phyloP scores from a whole-genome alignment of 2,113 vertebrate genomes.

The Gallinago paraguaiae region DNA sequence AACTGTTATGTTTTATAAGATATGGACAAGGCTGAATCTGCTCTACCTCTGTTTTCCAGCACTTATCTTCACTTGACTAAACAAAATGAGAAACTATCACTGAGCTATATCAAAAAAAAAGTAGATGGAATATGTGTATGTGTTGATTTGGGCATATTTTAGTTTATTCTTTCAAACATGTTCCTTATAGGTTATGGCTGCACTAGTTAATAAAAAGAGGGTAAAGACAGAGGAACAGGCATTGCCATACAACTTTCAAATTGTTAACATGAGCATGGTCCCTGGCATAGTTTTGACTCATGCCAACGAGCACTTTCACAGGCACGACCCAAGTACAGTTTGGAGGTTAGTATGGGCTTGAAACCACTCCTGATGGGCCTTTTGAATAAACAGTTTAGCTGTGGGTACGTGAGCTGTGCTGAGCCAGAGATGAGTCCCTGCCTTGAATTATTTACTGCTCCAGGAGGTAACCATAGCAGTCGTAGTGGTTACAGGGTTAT shows the following conservation, averaged over 20 bases:
- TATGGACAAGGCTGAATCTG: not conserved
- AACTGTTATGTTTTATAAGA: not conserved
- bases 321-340: not conserved
- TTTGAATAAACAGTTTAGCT: not conserved
- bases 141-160: not conserved
- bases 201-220: not conserved
- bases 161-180: not conserved
- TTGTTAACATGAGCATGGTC: not conserved
- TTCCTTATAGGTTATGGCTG: not conserved
- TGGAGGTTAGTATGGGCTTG: not conserved
- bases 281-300: not conserved
- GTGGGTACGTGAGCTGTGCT: not conserved
- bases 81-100: not conserved
- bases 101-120: not conserved
- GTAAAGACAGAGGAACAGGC: not conserved
- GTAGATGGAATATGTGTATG: not conserved
- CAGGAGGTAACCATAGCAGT: conserved; percentile 11
- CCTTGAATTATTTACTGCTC: conserved; percentile 16
- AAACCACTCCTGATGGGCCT: not conserved
- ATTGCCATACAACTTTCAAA: not conserved
- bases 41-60: not conserved
- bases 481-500: conserved; percentile 2
- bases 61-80: not conserved
- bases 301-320: not conserved
- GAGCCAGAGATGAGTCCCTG: not conserved